Base-by-base conservation (phyloP, 2,888 invertebrate species). In the Odontocerum albicorne region DNA sequence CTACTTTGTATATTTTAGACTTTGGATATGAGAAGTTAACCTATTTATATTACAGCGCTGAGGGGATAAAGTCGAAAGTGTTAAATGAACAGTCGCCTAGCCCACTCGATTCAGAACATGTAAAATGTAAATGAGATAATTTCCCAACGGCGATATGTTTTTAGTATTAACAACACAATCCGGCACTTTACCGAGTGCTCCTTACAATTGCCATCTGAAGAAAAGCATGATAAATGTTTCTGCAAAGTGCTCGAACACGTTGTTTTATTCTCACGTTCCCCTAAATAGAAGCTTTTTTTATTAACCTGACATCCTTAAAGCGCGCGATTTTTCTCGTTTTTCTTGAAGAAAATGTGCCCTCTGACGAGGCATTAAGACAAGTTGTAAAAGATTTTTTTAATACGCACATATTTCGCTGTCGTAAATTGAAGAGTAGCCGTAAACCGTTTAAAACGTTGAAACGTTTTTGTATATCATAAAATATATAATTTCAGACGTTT, bases 191-290 rank as follows among this genome's bases (percentile, higher is more conserved):
- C n/a, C n/a, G n/a, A 40, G 21, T 40, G 40, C 21, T 13, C 2
- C 21, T 40, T 31, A 1, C 10, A 43, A 43, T 16, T 19, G 16
- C 31, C 21, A 22, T 13, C 17, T 21, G 17, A 27, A 27, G 15
- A 42, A 27, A 43, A 43, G 31, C 27, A 27, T 43, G 43, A 43
- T 43, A 43, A 15, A 43, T 43, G 43, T 35, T 20, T 2, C 33
- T 8, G 10, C n/a, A 33, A 46, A 46, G 35, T 46, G 21, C 35
- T 33, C 19, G 6, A 32, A 31, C 12, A 31, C 32, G 15, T 10
- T 46, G 27, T n/a, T 46, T 46, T 19, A 12, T 17, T 44, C 15
- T 35, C 35, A 13, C 27, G 22, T 22, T 17, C 12, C 19, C 10
- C 10, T 27, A 27, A 27, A 27, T 27, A 27, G 27, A 4, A 27